Evolutionary conservation across 2,888 invertebrate genomes (phyloP), one percentile per base, ranked within the genome.

Genomic region (Rhimphoctona megacephalus): DNA sequence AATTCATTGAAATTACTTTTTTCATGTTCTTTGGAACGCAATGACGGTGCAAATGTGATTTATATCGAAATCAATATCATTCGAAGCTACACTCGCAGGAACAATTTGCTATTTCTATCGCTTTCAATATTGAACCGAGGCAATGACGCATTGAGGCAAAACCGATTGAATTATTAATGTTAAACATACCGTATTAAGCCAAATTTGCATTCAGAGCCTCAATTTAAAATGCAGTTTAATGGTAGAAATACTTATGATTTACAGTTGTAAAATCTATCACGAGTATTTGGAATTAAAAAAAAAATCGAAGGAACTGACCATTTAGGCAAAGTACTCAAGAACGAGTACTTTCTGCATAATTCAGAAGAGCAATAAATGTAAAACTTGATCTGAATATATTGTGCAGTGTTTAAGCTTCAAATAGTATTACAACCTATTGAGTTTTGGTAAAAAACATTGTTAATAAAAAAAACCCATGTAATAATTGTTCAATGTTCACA

Each of bases 1-100:
- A 66, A 54, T 30, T 30, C 14, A 30, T 61, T 25, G 17, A 30
- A 61, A 61, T 61, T 17, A 61, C 61, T 61, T 61, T 61, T 61
- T 61, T 17, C 17, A 17, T 30, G 57, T 77, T 46, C 54, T 80
- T 64, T 57, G 76, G 49, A 86, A 80, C 73, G 78, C 76, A 36
- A 67, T 70, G 77, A 77, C 49, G 81, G 52, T 25, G 5, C 57
- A 4, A 82, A 80, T 33, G 22, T 43, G 19, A 46, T 73, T 46
- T 52, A 25, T 64, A 36, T 36, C 76, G 33, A 57, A 49, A 19
- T 79, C 57, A 46, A 30, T 70, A n/a, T 57, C 46, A 43, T 49
- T 69, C 61, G 17, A 85, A 85, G 81, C 81, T 81, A 81, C 83
- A 83, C 49, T 84, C 69, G 72, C 76, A 69, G 61, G 66, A 80